A percentile compares a stretch with the other conserved stretches of the same genome.
Conservation (phyloP, 2,113 vertebrate species). For the Lophura nycthemera region DNA sequence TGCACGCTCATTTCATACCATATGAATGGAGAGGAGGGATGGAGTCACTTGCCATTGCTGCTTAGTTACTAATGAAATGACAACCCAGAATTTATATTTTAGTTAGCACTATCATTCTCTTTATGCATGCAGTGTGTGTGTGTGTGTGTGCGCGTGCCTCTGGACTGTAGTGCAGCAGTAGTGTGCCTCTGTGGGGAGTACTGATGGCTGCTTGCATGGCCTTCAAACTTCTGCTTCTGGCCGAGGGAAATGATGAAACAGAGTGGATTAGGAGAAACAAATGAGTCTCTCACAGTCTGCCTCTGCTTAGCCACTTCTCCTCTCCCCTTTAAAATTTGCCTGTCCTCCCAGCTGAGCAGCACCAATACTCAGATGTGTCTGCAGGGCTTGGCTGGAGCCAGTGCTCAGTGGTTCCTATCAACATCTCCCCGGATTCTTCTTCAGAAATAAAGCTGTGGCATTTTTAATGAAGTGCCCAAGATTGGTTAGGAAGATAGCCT, state of each 20-base stretch:
- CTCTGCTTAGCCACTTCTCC: not conserved
- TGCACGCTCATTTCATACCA: not conserved
- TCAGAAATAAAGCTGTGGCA: not conserved
- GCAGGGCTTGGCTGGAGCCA: not conserved
- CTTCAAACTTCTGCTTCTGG: not conserved
- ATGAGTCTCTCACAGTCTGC: not conserved
- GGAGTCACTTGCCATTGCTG: not conserved
- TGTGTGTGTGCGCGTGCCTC: accelerated
- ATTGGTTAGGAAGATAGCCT: not conserved
- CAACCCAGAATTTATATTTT: constrained; percentile 1
- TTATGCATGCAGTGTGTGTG: not conserved
- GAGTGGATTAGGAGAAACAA: not conserved
- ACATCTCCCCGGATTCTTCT: not conserved
- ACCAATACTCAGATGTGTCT: not conserved
- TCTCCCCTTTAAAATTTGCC: not conserved
- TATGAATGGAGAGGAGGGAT: constrained; percentile 6
- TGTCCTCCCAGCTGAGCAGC: not conserved
- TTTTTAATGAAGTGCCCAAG: not conserved
- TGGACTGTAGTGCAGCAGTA: accelerated
- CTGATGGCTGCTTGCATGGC: not conserved
- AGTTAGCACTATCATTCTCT: not conserved
- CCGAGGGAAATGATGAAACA: accelerated
- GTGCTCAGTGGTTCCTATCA: not conserved
- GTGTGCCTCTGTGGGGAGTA: accelerated
- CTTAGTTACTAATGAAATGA: not conserved